Percentiles rank a stretch among this genome's conserved stretches.
Evolutionary conservation across 2,113 vertebrate species (phyloP).

Genomic region (Canis aureus): DNA sequence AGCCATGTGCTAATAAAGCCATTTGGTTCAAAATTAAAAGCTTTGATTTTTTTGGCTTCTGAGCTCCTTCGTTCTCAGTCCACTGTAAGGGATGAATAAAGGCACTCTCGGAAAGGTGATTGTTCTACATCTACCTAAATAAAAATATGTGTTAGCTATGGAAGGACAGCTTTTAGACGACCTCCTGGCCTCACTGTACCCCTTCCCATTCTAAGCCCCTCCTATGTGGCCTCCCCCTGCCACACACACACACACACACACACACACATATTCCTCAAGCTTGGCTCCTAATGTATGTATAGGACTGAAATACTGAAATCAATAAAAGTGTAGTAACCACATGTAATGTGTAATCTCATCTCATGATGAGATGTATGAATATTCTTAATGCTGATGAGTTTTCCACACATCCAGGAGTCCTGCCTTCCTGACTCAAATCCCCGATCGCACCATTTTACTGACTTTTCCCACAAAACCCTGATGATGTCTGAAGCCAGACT

Average conservation of each 20-base stretch:
- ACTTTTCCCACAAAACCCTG: slow-evolving; percentile 22
- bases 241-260: no score
- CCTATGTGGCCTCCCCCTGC: neutral
- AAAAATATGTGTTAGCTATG: neutral
- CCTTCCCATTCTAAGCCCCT: neutral
- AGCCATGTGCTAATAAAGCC: slow-evolving; percentile 2
- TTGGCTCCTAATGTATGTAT: slow-evolving; percentile 24
- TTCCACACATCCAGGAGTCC: neutral
- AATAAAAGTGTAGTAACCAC: neutral
- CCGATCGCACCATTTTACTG: neutral
- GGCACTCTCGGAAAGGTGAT: slow-evolving; percentile 30
- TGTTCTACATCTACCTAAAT: slow-evolving; percentile 24
- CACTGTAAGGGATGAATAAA: slow-evolving; percentile 30
- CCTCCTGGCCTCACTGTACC: neutral
- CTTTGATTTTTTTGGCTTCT: slow-evolving; percentile 33
- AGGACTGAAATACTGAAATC: slow-evolving; percentile 18
- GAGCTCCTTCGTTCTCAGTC: slow-evolving; percentile 11
- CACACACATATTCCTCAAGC: neutral
- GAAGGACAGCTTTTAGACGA: neutral
- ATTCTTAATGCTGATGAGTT: neutral
- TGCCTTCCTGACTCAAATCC: slow-evolving; percentile 6
- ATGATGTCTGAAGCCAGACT: slow-evolving; percentile 15
- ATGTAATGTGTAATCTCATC: neutral
- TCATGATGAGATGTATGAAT: neutral
- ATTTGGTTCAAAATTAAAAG: slow-evolving; percentile 50